Percentiles rank a stretch among this genome's conserved stretches.
Evolutionary conservation across 2,113 vertebrate genomes (phyloP).

Genomic region (Jacana jacana): DNA sequence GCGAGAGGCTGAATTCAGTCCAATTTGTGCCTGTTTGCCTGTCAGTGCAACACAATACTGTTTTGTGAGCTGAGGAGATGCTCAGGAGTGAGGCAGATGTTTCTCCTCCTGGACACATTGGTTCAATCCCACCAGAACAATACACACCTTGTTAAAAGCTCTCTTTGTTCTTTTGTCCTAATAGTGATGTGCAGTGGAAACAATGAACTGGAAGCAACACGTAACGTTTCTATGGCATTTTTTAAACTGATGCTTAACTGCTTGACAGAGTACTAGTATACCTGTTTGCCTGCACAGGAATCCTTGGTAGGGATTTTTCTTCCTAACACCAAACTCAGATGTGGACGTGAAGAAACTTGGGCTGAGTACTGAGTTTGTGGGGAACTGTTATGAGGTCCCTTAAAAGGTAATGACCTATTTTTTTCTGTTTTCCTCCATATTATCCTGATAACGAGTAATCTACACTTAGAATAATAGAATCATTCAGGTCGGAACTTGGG

Average conservation of each 20-base stretch:
- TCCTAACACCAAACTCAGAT: neutral
- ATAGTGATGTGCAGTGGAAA: neutral
- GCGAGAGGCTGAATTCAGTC: neutral
- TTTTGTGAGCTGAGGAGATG: neutral
- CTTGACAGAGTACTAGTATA: neutral
- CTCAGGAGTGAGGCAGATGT: neutral
- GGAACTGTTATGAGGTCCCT: neutral
- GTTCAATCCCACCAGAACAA: neutral
- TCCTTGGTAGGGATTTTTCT: neutral
- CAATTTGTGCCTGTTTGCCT: neutral
- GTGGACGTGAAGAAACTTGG: neutral
- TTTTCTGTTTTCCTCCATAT: neutral
- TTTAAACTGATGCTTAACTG: neutral
- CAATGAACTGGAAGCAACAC: neutral
- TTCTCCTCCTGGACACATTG: neutral
- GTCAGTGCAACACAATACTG: neutral
- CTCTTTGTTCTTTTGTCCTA: accelerated
- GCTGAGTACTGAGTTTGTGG: neutral
- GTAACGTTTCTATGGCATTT: neutral
- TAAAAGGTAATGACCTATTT: neutral
- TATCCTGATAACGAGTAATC: neutral
- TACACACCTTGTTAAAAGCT: neutral
- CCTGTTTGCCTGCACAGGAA: neutral
- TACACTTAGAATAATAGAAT: too few species aligned
- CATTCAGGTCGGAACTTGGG: too few species aligned